Percentiles rank a stretch among this genome's conserved stretches.
phyloP scores from a whole-genome alignment of 2,113 vertebrate genomes.

The Donacobius atricapilla region DNA sequence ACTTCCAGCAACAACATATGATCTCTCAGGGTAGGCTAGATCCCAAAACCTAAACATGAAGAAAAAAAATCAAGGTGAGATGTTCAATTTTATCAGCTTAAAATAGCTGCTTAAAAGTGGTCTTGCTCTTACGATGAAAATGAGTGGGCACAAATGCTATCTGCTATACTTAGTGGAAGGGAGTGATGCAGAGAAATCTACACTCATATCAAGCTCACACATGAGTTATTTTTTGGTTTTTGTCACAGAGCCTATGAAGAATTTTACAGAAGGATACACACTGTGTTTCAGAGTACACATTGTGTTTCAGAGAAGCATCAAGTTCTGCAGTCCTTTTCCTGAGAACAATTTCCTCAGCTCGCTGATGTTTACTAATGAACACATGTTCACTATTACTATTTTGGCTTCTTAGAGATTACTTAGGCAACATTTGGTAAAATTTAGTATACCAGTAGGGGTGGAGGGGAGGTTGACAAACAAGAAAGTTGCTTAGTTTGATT shows the following conservation, averaged over 20 bases:
- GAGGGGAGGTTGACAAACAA: neutral
- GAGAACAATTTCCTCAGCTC: neutral
- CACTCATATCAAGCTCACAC: neutral
- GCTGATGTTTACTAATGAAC: neutral
- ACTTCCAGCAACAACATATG: constrained; percentile 90
- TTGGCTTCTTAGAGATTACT: neutral
- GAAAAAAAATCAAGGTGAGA: neutral
- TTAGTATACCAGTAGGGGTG: neutral
- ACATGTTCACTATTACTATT: neutral
- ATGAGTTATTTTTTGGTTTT: neutral
- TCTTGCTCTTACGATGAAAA: neutral
- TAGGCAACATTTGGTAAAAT: neutral
- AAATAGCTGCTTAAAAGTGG: neutral
- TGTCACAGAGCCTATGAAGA: neutral
- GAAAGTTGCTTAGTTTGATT: neutral
- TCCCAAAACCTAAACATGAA: constrained; percentile 89
- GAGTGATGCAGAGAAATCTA: neutral
- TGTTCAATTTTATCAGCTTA: neutral
- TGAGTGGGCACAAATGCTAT: neutral
- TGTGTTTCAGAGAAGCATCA: neutral
- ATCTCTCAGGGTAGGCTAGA: constrained; percentile 92
- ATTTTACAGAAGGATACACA: neutral
- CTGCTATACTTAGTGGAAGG: neutral
- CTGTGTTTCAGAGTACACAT: neutral
- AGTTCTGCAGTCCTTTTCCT: neutral